Evolutionary conservation across 2,113 vertebrate species (phyloP), one percentile per base, ranked within the genome.

Genomic region (Lipotes vexillifer): DNA sequence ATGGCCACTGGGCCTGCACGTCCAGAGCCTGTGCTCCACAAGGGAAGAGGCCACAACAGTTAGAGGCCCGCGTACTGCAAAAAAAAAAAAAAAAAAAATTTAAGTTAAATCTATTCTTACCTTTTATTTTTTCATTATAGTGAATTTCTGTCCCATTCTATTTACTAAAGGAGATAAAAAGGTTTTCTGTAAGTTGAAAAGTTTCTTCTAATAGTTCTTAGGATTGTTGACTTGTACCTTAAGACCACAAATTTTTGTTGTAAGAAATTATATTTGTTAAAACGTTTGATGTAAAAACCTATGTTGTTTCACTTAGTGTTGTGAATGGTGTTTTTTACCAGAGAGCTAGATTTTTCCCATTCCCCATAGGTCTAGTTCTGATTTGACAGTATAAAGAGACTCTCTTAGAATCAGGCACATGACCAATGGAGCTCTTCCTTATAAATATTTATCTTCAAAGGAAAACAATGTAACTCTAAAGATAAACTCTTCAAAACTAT

Each of bases 341-440:
- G 21, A 82, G 20, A 57, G 14, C 49, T 57, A 12, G 36, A 57
- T 81, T 86, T 90, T 84, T 71, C 46, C 33, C 7, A 68, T 31
- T 33, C 31, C 31, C 21, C 21, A 41, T n/a, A 82, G 13, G 13
- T 81, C 29, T 68, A 80, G 25, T 84, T 93, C 44, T 85, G 31
- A 85, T 49, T 20, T 83, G 74, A 66, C 18, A 31, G 14, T 77
- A 36, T 49, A 71, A 69, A 91, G 36, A 92, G 52, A 72, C 65
- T 96, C 65, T 96, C 46, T 80, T 84, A 94, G 83, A 92, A 85
- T 75, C 52, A 88, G 29, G 52, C 27, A 66, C 68, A 68, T 27
- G 81, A 66, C 29, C 63, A 55, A 12, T 36, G 38, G 20, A 78
- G 36, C 27, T 49, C 44, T 63, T 81, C 33, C 27, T 71, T 88